Conservation (phyloP, 2,797 vertebrate genomes). For the Pitangus sulphuratus region DNA sequence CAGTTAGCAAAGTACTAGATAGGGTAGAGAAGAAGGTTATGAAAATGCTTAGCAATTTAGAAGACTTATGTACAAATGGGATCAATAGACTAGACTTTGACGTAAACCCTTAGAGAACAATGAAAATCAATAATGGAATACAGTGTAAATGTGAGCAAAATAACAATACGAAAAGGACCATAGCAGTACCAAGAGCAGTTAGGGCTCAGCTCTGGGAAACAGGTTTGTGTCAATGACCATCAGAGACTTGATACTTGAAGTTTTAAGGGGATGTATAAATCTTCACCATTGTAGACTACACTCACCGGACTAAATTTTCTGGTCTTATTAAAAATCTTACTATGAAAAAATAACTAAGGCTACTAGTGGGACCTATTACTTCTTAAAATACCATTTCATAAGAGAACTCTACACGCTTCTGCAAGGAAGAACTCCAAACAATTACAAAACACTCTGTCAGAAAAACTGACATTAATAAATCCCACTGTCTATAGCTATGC, state of each 20-base stretch:
- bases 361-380: background rate
- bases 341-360: background rate
- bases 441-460: background rate
- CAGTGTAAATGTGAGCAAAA: background rate
- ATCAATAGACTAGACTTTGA: background rate
- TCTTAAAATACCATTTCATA: background rate
- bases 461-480: background rate
- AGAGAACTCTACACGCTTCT: background rate
- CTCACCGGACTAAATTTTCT: background rate
- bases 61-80: background rate
- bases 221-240: background rate
- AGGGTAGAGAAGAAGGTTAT: background rate
- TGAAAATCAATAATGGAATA: slow-evolving; percentile 13
- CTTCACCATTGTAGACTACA: background rate
- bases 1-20: background rate
- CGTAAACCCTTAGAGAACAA: background rate
- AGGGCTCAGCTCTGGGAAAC: background rate
- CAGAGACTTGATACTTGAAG: background rate
- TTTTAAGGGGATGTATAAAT: background rate
- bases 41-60: slow-evolving; percentile 1
- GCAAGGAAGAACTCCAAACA: background rate
- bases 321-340: background rate
- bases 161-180: background rate
- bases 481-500: background rate
- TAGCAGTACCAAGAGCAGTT: background rate